phyloP scores from a whole-genome alignment of 2,797 vertebrate species.

The Etheostoma nigrum region DNA sequence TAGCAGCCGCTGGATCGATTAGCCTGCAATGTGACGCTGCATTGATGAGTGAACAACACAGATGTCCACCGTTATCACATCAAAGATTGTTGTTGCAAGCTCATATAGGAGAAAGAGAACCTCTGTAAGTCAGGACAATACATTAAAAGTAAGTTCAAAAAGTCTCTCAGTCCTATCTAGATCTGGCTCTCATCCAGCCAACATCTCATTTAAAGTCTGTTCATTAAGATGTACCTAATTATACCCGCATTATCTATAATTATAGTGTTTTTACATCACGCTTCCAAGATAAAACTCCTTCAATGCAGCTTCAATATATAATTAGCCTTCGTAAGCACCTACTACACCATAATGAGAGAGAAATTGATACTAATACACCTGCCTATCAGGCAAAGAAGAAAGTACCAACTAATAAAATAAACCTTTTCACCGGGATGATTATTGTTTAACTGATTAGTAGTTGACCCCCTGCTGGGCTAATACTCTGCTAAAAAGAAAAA shows the following conservation, averaged over 20 bases:
- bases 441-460: slow-evolving; percentile 31
- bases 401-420: slow-evolving; percentile 9
- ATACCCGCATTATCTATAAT: slow-evolving; percentile 83
- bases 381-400: slow-evolving; percentile 28
- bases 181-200: slow-evolving; percentile 42
- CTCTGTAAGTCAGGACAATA: slow-evolving; percentile 38
- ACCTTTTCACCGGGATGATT: slow-evolving; percentile 34
- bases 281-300: slow-evolving; percentile 75
- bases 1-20: slow-evolving; percentile 44
- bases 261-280: slow-evolving; percentile 77
- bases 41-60: slow-evolving; percentile 54
- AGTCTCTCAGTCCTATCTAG: slow-evolving; percentile 22
- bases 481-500: slow-evolving; percentile 3
- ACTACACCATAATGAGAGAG: slow-evolving; percentile 71
- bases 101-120: slow-evolving; percentile 15
- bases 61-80: slow-evolving; percentile 40
- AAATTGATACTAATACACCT: slow-evolving; percentile 67
- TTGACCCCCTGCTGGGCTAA: slow-evolving; percentile 26
- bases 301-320: slow-evolving; percentile 66
- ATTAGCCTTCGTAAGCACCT: slow-evolving; percentile 75
- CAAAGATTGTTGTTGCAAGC: slow-evolving; percentile 28
- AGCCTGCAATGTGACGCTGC: slow-evolving; percentile 36
- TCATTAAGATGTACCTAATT: slow-evolving; percentile 81
- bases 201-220: slow-evolving; percentile 74
- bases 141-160: slow-evolving; percentile 43